Evolutionary conservation across 1,140 invertebrate species (phyloP), one percentile per base, ranked within the genome.

Genomic region (Ceratina australensis): DNA sequence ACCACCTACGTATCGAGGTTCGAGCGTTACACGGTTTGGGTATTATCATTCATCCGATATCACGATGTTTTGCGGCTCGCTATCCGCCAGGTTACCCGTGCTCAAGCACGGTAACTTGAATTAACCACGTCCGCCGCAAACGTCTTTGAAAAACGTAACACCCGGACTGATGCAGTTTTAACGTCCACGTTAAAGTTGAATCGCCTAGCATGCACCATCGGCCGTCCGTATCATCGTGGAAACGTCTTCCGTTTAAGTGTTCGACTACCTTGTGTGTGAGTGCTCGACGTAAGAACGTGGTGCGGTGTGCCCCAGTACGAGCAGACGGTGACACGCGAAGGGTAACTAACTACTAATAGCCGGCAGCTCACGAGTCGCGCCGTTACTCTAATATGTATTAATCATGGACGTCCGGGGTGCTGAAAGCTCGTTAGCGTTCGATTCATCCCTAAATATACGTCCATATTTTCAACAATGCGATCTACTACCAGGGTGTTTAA

Each of bases 291-390:
- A 54, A 60, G 54, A 33, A 50, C 54, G 22, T 42, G 3, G 24
- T n/a, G 64, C n/a, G 64, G 26, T 61, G 16, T 15, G 63, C 28
- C 47, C 54, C 49, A 60, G 22, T 64, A 22, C 16, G 52, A 13
- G 47, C 5, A 18, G 65, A 7, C 22, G 57, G 65, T n/a, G 8
- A 20, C 67, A 63, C 57, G 47, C 66, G 49, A 71, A 56, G 28
- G 28, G 50, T 72, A 78, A 71, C 74, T 18, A 64, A 56, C 49
- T 49, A 8, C 59, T 63, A 52, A 56, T 71, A 63, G 16, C 33
- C n/a, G n/a, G 3, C 22, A 26, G 52, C 64, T 50, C 13, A 26
- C 47, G 22, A 26, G 22, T 3, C 54, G 7, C 0, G 8, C 8
- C 2, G 57, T 61, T 69, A 7, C 26, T 47, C 66, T 22, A 42